Base-by-base conservation (phyloP, 2,797 vertebrate genomes). In the Triplophysa yarkandensis region DNA sequence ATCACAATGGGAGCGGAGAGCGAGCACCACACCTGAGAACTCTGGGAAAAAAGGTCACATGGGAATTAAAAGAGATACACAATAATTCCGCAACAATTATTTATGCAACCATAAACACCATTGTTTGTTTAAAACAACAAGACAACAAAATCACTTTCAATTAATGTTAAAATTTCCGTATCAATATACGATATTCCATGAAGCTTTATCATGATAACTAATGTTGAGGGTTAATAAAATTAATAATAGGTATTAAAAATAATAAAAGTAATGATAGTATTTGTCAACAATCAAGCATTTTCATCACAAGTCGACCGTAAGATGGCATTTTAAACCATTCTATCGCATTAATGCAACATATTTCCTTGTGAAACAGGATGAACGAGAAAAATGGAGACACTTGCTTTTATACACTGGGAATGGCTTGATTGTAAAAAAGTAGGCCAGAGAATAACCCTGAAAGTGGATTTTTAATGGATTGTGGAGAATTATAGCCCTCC, bases 11-110 rank as follows among this genome's bases (percentile, higher is more conserved):
- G 55, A 21, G 14, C 58, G 54, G 17, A 21, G 39, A 62, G 57
- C 58, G 32, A 3, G 17, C 43, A 54, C 72, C 76, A 21, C 76
- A 70, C 72, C 81, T 54, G 43, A 43, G 16, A 65, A 25, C 58
- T 76, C 48, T 27, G 58, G 30, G 69, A 48, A 57, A 62, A 16
- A 3, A 64, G 7, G 9, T 21, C 36, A 43, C 34, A 19, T 19
- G 1, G 28, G 34, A 7, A 19, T 28, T 21, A 61, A 23, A 58
- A 14, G 23, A 60, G 4, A 16, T 19, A 30, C 5, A 28, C 16
- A 66, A 50, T 44, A 36, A 14, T 27, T 1, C 9, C 36, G 21
- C 16, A 11, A 73, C 6, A 50, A n/a, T n/a, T n/a, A n/a, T n/a
- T n/a, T n/a, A n/a, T 39, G 9, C 36, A 39, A 39, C 36, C 10